phyloP scores from a whole-genome alignment of 2,888 invertebrate genomes.

The Scaptomyza reducta region DNA sequence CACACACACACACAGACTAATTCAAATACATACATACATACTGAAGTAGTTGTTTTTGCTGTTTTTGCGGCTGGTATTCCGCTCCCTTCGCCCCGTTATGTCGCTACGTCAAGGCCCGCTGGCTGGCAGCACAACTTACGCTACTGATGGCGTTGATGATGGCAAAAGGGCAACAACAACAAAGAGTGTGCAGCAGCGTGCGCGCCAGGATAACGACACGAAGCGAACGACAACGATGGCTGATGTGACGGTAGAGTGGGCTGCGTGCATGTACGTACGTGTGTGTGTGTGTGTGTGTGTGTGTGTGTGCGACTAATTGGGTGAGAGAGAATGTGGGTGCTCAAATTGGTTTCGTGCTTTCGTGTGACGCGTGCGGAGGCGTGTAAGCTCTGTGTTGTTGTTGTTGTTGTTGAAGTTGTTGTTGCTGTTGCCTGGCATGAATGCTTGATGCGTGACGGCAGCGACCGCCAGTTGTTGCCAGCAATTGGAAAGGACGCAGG shows the following conservation, averaged over 20 bases:
- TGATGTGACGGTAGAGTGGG: constrained; percentile 35
- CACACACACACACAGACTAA: constrained; percentile 20
- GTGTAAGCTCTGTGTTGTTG: constrained; percentile 62
- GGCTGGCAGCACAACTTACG: constrained; percentile 69
- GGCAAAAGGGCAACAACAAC: constrained; percentile 69
- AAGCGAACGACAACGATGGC: constrained; percentile 48
- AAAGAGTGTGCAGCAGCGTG: constrained; percentile 70
- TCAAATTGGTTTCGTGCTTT: constrained; percentile 81
- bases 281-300: constrained; percentile 50
- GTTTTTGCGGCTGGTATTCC: constrained; percentile 62
- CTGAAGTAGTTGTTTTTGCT: constrained; percentile 62
- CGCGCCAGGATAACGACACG: constrained; percentile 77
- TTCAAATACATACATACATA: constrained; percentile 5
- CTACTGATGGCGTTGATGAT: constrained; percentile 78
- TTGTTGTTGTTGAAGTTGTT: constrained; percentile 29
- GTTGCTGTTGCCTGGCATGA: constrained; percentile 63
- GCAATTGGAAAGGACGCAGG: constrained; percentile 69
- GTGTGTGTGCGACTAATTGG: constrained; percentile 82
- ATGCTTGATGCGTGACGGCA: constrained; percentile 78
- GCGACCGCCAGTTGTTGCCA: constrained; percentile 77
- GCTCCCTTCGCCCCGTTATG: constrained; percentile 9
- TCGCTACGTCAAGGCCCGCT: constrained; percentile 38
- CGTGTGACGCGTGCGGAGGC: constrained; percentile 76
- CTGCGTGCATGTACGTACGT: constrained; percentile 21
- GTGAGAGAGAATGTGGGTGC: constrained; percentile 82